Evolutionary conservation across 2,888 invertebrate species (phyloP), one percentile per base, ranked within the genome.

Genomic region (Rhingia rostrata): DNA sequence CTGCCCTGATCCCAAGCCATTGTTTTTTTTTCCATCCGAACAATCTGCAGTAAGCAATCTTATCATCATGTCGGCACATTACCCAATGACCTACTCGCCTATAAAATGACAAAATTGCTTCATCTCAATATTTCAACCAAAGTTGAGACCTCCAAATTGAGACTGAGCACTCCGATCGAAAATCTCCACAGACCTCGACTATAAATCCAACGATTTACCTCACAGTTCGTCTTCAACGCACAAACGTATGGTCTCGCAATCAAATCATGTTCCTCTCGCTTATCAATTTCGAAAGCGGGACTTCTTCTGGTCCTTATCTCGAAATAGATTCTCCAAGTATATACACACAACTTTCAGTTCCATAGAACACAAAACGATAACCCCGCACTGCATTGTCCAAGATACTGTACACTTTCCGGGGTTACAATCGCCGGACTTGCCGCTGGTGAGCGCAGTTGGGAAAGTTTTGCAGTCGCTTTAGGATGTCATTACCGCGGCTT

Each of bases 401-500:
- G 47, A 49, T n/a, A 33, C 22, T 39, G 9, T 30, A 12, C n/a
- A 12, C n/a, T 66, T 53, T 14, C 7, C 4, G 7, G 56, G 56
- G 69, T 47, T 30, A 47, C 7, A 45, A 9, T 14, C 12, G 22
- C 9, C 45, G 30, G 6, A 43, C 47, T 35, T 5, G 37, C 3
- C 7, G 45, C 30, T 37, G 30, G 7, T 12, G 7, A n/a, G n/a
- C 35, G 4, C 64, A 74, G 74, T 74, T 35, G 37, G 30, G 33
- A 49, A 9, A 1, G 33, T 41, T 49, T 39, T 41, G 33, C 58
- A 41, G 32, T 41, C 33, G 64, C 39, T 39, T 49, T 1, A 66
- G 53, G 64, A 74, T 66, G 74, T 58, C 37, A 22, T 47, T 64
- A 5, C 14, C 22, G 30, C 56, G 58, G n/a, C 53, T 14, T 10